Base-by-base conservation (phyloP, 2,888 invertebrate genomes). In the Drosophila phalerata region DNA sequence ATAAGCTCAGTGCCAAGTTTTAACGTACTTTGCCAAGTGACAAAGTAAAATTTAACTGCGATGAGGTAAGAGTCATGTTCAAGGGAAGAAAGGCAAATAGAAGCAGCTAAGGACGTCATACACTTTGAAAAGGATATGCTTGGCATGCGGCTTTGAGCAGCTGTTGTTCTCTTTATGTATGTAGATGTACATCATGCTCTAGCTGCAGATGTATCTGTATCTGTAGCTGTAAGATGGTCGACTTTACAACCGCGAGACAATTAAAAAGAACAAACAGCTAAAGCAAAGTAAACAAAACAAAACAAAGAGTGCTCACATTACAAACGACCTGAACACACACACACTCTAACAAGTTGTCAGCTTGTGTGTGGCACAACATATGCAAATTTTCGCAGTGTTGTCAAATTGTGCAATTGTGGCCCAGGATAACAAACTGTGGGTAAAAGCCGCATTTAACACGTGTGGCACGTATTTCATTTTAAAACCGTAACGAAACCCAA, bases 381-480 rank as follows among this genome's bases (percentile, higher is more conserved):
- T 85, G 88, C 75, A 88, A 84, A 85, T 81, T 79, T 66, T 62
- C 43, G 65, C 61, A 40, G 61, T 49, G 45, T 67, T 65, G 80
- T 72, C 75, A 84, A 86, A 79, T 84, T 80, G 76, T 87, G 84
- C 77, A 85, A 88, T 84, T 88, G 86, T 79, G 73, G 74, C 55
- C 65, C 48, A 45, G 63, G 37, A 43, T 61, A 67, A 55, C 53
- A 48, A 56, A 53, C 43, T 56, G 67, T 68, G 45, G 55, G 68
- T 52, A 68, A 81, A 86, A 72, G 66, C 51, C 68, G 69, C 79
- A 81, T 81, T 88, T 88, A 79, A 70, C 86, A 85, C 88, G 82
- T 84, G 85, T 74, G 81, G 82, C 85, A 85, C 86, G 85, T 85
- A 84, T 88, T 85, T 88, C 84, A 88, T 85, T 88, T 80, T 60